Percentiles rank a stretch among this genome's conserved stretches.
Conservation (phyloP, 1,140 invertebrate species). For the Drosophila arizonae region DNA sequence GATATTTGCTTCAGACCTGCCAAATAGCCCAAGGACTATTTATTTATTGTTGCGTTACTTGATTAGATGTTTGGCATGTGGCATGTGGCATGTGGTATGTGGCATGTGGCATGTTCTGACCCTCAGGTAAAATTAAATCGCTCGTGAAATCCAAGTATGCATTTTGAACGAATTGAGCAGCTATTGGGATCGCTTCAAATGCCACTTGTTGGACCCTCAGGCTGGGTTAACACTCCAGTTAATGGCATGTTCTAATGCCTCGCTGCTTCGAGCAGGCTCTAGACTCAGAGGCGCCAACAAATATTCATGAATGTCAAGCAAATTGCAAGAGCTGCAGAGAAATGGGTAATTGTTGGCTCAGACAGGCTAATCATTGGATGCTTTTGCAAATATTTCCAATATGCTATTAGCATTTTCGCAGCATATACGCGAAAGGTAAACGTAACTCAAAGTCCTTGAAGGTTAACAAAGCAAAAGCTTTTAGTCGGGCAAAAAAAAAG, state of each 20-base stretch:
- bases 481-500: background rate
- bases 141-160: constrained; percentile 58
- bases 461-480: background rate
- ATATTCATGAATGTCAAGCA: constrained; percentile 10
- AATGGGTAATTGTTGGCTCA: constrained; percentile 8
- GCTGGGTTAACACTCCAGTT: constrained; percentile 38
- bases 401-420: background rate
- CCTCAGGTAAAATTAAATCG: constrained; percentile 72
- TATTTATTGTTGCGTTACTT: constrained; percentile 77
- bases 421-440: background rate
- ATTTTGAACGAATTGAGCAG: constrained; percentile 46
- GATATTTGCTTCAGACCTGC: constrained; percentile 63
- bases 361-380: constrained; percentile 1
- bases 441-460: background rate
- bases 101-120: constrained; percentile 20
- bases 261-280: constrained; percentile 1
- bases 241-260: constrained; percentile 23
- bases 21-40: constrained; percentile 55
- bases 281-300: background rate
- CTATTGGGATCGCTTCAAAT: constrained; percentile 25
- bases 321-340: constrained; percentile 2
- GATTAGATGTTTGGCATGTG: constrained; percentile 73
- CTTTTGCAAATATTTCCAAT: constrained; percentile 15
- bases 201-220: constrained; percentile 51
- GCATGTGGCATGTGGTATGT: constrained; percentile 46